Evolutionary conservation across 2,797 vertebrate species (phyloP).

Genomic region (Bothrops alternatus): DNA sequence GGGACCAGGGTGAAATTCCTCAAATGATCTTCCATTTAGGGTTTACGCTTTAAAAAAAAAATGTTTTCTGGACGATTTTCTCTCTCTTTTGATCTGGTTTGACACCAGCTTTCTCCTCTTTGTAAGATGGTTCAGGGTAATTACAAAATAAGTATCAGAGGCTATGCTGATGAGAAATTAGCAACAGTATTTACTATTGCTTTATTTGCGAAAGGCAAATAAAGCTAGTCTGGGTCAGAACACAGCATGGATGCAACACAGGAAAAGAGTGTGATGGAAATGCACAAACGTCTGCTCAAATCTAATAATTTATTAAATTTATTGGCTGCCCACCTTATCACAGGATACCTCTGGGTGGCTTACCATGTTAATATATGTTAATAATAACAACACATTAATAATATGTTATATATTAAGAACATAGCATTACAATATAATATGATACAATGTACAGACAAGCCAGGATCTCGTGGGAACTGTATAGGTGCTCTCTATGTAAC

Average conservation of each 20-base stretch:
- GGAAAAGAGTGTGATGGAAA: background rate
- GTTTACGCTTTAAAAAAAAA: background rate
- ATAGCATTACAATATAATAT: background rate
- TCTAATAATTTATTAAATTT: background rate
- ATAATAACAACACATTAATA: background rate
- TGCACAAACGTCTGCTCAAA: background rate
- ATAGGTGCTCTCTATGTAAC: background rate
- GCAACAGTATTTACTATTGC: background rate
- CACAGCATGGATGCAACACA: background rate
- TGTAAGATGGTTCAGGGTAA: background rate
- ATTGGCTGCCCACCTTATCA: background rate
- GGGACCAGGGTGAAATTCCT: background rate
- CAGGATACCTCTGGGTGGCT: background rate
- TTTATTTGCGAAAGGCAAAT: background rate
- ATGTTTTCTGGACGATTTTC: background rate
- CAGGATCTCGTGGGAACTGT: background rate
- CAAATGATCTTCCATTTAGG: background rate
- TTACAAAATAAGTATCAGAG: background rate
- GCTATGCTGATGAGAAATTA: background rate
- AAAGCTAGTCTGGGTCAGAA: background rate
- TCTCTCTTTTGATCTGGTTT: background rate
- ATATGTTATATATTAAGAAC: background rate
- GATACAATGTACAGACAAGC: background rate
- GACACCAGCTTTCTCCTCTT: background rate
- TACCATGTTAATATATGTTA: background rate